Percentiles rank a stretch among this genome's conserved stretches.
Evolutionary conservation across 2,888 invertebrate species (phyloP).

Genomic region (Eupithecia dodoneata): DNA sequence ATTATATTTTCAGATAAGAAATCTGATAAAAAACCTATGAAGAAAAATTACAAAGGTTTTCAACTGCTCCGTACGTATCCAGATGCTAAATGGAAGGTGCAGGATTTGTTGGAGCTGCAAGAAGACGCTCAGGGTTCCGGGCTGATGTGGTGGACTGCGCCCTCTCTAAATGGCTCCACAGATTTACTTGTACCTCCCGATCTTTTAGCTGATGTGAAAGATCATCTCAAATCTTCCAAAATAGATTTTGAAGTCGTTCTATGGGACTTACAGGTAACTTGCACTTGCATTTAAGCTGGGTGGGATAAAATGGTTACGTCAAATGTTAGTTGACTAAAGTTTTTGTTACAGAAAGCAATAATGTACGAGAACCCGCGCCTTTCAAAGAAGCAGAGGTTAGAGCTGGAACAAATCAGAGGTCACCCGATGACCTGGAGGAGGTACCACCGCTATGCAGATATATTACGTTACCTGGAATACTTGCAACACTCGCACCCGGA

Average conservation of each 20-base stretch:
- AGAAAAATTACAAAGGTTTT: conserved; percentile 83
- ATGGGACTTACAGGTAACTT: conserved; percentile 87
- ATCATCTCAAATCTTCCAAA: conserved; percentile 84
- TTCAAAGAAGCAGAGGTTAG: conserved; percentile 85
- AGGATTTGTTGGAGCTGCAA: conserved; percentile 74
- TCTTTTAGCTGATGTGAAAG: conserved; percentile 83
- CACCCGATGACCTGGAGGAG: conserved; percentile 89
- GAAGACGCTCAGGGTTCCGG: conserved; percentile 80
- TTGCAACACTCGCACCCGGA: conserved; percentile 86
- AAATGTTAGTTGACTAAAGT: not conserved
- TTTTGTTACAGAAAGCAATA: conserved; percentile 85
- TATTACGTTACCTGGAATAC: conserved; percentile 87
- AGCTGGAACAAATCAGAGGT: conserved; percentile 82
- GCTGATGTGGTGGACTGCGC: conserved; percentile 80
- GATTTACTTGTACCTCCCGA: conserved; percentile 90
- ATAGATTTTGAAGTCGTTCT: conserved; percentile 88
- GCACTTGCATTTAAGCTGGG: not conserved
- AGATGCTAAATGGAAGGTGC: conserved; percentile 74
- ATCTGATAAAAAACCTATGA: conserved; percentile 67
- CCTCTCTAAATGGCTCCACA: conserved; percentile 81
- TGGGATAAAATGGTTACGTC: not conserved
- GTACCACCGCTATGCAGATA: conserved; percentile 89
- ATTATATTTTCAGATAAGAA: conserved; percentile 59
- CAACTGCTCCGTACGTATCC: conserved; percentile 79
- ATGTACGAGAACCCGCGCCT: conserved; percentile 87